These are phyloP conservation scores for Phocoena phocoena DNA, from an alignment of 2,113 vertebrate species.

Conservation along the genomic window DNA sequence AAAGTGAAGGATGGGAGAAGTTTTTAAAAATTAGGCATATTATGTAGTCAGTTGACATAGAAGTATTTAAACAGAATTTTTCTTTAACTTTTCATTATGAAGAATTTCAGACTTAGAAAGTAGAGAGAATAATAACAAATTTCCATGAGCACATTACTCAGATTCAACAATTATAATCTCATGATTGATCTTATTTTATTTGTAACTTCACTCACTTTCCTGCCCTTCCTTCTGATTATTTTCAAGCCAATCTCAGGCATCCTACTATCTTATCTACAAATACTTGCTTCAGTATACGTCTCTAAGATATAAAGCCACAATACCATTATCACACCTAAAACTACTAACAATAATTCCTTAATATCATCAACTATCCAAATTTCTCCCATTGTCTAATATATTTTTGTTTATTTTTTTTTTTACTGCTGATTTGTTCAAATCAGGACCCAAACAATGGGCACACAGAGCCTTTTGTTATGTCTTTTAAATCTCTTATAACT, in stretches of 20 bases:
- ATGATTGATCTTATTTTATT: not conserved
- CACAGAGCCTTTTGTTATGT: not conserved
- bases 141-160: not conserved
- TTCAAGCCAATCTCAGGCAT: not conserved
- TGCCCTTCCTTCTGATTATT: not conserved
- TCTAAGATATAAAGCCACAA: conserved; percentile 6
- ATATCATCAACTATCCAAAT: not conserved
- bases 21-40: not conserved
- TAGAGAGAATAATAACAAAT: not conserved
- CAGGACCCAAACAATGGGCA: not conserved
- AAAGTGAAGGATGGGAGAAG: not conserved
- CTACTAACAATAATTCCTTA: conserved; percentile 18
- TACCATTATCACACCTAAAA: not conserved
- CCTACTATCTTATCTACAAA: not conserved
- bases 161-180: not conserved
- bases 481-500: conserved; percentile 25
- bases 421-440: not conserved
- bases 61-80: conserved; percentile 44
- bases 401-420: not conserved
- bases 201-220: not conserved
- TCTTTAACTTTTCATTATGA: conserved; percentile 12
- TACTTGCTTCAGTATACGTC: not conserved
- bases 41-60: not conserved
- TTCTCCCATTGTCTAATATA: not conserved
- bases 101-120: conserved; percentile 9